Evolutionary conservation across 2,888 invertebrate genomes (phyloP).

Genomic region (Zhuqinia jingwanae): DNA sequence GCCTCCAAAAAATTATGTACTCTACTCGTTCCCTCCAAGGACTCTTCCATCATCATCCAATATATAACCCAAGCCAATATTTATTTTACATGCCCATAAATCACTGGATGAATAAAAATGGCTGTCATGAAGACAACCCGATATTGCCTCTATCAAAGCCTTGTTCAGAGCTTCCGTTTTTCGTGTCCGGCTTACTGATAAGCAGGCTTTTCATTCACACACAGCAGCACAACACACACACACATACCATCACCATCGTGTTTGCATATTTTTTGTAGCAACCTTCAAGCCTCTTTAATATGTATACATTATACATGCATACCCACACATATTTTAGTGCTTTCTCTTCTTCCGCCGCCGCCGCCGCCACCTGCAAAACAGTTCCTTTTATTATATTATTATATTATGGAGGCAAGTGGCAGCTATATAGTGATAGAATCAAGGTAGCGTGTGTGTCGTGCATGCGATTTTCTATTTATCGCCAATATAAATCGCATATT

Average conservation of each 20-base stretch:
- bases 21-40: no score
- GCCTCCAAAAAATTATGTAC: no score
- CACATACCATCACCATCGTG: not conserved
- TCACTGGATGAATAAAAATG: not conserved
- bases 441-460: no score
- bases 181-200: not conserved
- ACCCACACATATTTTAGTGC: not conserved
- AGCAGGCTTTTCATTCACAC: not conserved
- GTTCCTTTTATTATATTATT: no score
- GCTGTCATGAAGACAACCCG: not conserved
- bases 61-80: no score
- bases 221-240: not conserved
- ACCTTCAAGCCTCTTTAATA: not conserved
- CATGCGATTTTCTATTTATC: no score
- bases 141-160: not conserved
- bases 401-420: no score
- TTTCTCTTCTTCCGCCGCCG: not conserved
- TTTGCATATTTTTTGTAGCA: not conserved
- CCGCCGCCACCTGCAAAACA: no score
- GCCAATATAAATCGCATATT: no score
- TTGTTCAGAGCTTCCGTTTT: constrained; percentile 16
- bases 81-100: not conserved
- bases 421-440: no score
- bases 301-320: no score
- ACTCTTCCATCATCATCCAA: no score